Base-by-base conservation (phyloP, 2,113 vertebrate genomes). In the Columba livia region DNA sequence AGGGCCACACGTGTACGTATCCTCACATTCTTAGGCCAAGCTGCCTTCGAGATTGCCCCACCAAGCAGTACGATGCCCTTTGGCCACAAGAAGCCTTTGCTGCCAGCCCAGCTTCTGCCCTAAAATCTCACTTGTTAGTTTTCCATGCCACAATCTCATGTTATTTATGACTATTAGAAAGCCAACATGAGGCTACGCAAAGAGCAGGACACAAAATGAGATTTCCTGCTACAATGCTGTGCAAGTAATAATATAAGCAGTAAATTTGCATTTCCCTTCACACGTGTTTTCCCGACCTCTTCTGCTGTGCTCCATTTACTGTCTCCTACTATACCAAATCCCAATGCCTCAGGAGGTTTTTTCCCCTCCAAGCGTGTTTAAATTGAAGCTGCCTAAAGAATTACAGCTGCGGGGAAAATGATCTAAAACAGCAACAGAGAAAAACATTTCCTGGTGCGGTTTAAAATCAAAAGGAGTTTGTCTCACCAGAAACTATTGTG, bases 291-390 rank as follows among this genome's bases (percentile, higher is more conserved):
- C 60, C 54, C 40, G 0, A 1, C 12, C 67, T 65, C 44, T 73
- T 70, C 54, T 57, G 26, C n/a, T 75, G 7, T 38, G 75, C 32
- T 54, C 40, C 14, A 36, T 31, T 72, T 65, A 15, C 51, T 10
- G 5, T 12, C 31, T 89, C 60, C 78, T 81, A 32, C 36, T 28
- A 44, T 7, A 74, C 11, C 25, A 74, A 66, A 47, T 15, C 48
- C 57, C 70, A 58, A 14, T 0, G 9, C 15, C 4, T 79, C 15
- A 12, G 0, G 6, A 72, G 25, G 8, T 9, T 48, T 34, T 31
- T 24, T 2, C 25, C 25, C 24, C 6, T 74, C 28, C 26, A 12
- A 12, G 6, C 62, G 47, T 64, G 17, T 70, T 71, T 75, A 53
- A 91, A 47, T 84, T 54, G 48, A 88, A 56, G 51, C n/a, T 77